phyloP scores from a whole-genome alignment of 1,140 invertebrate species.

The Hyles euphorbiae region DNA sequence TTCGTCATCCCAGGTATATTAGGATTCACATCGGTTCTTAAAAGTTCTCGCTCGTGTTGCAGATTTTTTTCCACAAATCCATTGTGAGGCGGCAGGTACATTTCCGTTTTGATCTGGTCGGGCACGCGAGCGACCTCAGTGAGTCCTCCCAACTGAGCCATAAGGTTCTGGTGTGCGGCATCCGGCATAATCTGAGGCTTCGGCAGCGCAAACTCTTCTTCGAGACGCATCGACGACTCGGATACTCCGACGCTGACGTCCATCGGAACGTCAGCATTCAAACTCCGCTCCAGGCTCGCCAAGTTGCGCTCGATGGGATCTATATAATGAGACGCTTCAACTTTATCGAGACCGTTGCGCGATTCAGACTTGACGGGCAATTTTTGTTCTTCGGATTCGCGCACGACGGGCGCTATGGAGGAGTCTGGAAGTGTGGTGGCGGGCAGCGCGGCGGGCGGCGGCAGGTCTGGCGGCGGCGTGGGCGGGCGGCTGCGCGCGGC shows the following conservation, averaged over 20 bases:
- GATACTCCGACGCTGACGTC: constrained; percentile 55
- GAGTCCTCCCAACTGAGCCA: constrained; percentile 63
- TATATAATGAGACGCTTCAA: constrained; percentile 63
- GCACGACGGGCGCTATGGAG: constrained; percentile 29
- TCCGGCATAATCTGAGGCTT: constrained; percentile 52
- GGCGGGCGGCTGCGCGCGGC: constrained; percentile 15
- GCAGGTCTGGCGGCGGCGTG: constrained; percentile 8
- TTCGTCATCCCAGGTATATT: constrained; percentile 71
- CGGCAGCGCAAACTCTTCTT: constrained; percentile 49
- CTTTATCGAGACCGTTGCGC: constrained; percentile 59
- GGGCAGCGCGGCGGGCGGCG: constrained; percentile 19
- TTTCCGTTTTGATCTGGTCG: constrained; percentile 59
- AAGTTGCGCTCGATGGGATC: constrained; percentile 82
- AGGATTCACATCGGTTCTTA: constrained; percentile 51
- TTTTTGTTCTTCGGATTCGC: constrained; percentile 40
- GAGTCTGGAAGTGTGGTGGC: constrained; percentile 34
- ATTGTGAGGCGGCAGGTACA: constrained; percentile 68
- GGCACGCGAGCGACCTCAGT: constrained; percentile 63
- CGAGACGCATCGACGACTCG: constrained; percentile 54
- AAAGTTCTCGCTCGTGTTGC: constrained; percentile 51
- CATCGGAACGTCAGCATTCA: constrained; percentile 74
- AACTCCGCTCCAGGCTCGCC: constrained; percentile 78
- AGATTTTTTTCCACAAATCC: constrained; percentile 69
- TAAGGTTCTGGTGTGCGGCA: constrained; percentile 56
- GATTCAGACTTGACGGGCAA: constrained; percentile 43